phyloP scores from a whole-genome alignment of 2,888 invertebrate species.

The Torymus auratus region DNA sequence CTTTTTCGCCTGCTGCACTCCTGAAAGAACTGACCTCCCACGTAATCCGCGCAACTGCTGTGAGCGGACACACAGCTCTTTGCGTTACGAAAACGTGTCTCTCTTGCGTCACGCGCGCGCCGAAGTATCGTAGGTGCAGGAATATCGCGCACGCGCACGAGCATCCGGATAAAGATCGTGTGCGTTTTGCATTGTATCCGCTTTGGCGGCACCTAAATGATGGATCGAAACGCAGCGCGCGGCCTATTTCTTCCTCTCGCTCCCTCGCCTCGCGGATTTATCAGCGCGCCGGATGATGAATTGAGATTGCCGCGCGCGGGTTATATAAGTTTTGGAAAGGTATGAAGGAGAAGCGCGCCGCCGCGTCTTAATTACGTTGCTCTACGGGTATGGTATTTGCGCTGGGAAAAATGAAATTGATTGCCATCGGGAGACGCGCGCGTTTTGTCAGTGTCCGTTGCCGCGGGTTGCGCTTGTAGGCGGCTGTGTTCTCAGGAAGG shows the following conservation, averaged over 20 bases:
- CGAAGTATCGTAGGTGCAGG: slow-evolving; percentile 19
- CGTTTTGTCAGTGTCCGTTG: too few relatives aligned
- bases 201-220: not conserved
- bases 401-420: slow-evolving; percentile 17
- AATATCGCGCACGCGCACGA: slow-evolving; percentile 11
- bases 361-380: slow-evolving; percentile 20
- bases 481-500: not conserved
- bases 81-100: slow-evolving; percentile 18
- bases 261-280: slow-evolving; percentile 11
- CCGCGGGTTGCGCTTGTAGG: too few relatives aligned
- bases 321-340: slow-evolving; percentile 39
- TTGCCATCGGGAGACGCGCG: not conserved
- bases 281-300: slow-evolving; percentile 15
- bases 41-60: not conserved
- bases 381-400: not conserved
- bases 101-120: not conserved
- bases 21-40: not conserved
- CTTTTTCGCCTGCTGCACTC: too few relatives aligned
- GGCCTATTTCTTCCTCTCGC: not conserved
- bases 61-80: too few relatives aligned
- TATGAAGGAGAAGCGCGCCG: not conserved
- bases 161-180: slow-evolving; percentile 38
- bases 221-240: slow-evolving; percentile 7
- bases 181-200: slow-evolving; percentile 2
- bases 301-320: slow-evolving; percentile 16